Evolutionary conservation across 2,113 vertebrate genomes (phyloP).

Genomic region (Speoplatyrhinus poulsoni): DNA sequence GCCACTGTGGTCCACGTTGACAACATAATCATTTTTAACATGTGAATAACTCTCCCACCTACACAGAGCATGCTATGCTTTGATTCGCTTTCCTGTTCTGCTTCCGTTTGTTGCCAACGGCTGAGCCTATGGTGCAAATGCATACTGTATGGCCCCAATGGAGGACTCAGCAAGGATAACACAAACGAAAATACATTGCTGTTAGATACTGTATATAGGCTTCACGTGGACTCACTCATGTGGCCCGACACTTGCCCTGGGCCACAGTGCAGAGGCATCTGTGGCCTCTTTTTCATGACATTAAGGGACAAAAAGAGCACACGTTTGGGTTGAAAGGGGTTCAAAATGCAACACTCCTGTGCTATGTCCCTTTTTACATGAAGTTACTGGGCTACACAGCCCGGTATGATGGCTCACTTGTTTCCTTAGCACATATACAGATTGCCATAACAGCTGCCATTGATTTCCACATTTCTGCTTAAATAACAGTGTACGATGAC

Average conservation of each 20-base stretch:
- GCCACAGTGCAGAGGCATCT: constrained; percentile 56
- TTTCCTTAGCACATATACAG: constrained; percentile 37
- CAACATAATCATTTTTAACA: no score
- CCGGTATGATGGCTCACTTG: constrained; percentile 34
- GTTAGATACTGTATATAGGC: constrained; percentile 53
- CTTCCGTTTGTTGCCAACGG: neutral
- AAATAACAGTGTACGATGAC: constrained; percentile 27
- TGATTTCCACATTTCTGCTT: constrained; percentile 16
- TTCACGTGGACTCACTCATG: constrained; percentile 64
- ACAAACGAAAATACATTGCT: constrained; percentile 51
- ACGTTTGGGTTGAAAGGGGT: neutral
- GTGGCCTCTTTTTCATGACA: constrained; percentile 70
- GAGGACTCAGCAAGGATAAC: constrained; percentile 39
- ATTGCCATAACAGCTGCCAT: constrained; percentile 24
- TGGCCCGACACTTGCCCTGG: constrained; percentile 55
- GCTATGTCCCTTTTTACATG: constrained; percentile 25
- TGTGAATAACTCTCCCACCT: no score
- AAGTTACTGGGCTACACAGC: constrained; percentile 41
- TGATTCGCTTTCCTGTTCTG: neutral
- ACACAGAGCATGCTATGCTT: neutral
- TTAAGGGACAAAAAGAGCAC: constrained; percentile 37
- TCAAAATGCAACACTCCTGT: constrained; percentile 26
- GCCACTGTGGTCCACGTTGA: constrained; percentile 12
- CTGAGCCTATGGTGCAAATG: neutral
- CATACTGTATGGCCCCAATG: constrained; percentile 23